Conservation (phyloP, 2,797 vertebrate genomes). For the Jordanella pulchra region DNA sequence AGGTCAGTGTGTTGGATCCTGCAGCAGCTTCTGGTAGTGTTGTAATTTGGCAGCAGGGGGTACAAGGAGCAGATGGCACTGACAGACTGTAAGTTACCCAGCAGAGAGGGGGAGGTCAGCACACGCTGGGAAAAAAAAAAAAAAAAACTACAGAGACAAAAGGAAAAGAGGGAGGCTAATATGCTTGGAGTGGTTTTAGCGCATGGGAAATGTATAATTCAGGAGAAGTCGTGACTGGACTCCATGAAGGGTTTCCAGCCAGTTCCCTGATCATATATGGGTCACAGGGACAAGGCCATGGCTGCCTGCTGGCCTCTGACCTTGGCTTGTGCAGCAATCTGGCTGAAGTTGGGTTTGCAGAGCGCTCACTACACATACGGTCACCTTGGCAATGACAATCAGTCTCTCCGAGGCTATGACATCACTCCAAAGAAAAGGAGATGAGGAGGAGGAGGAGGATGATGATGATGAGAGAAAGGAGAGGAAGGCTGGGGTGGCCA, state of each 20-base stretch:
- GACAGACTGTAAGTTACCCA: slow-evolving; percentile 82
- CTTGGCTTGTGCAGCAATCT: slow-evolving; percentile 35
- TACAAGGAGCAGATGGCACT: slow-evolving; percentile 80
- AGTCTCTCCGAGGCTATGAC: slow-evolving; percentile 63
- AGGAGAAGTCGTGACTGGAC: slow-evolving; percentile 32
- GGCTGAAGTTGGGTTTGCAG: slow-evolving; percentile 20
- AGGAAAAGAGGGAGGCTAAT: slow-evolving; percentile 37
- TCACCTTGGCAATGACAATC: slow-evolving; percentile 74
- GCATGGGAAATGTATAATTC: slow-evolving; percentile 37
- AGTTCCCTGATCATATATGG: slow-evolving; percentile 6
- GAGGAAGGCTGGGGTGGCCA: neutral
- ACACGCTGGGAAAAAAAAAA: slow-evolving; percentile 67
- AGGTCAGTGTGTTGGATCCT: slow-evolving; percentile 40
- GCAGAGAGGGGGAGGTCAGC: slow-evolving; percentile 57
- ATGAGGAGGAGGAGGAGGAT: slow-evolving; percentile 34
- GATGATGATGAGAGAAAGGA: slow-evolving; percentile 18
- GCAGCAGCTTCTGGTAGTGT: slow-evolving; percentile 56
- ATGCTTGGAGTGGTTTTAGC: slow-evolving; percentile 26
- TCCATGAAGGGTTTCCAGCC: neutral
- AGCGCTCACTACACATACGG: slow-evolving; percentile 29
- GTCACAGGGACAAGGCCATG: neutral
- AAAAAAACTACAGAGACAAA: slow-evolving; percentile 56
- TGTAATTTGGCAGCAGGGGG: slow-evolving; percentile 73
- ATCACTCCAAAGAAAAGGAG: slow-evolving; percentile 64
- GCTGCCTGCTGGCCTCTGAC: slow-evolving; percentile 34